Evolutionary conservation across 2,113 vertebrate species (phyloP).

Genomic region (Seriola rivoliana): DNA sequence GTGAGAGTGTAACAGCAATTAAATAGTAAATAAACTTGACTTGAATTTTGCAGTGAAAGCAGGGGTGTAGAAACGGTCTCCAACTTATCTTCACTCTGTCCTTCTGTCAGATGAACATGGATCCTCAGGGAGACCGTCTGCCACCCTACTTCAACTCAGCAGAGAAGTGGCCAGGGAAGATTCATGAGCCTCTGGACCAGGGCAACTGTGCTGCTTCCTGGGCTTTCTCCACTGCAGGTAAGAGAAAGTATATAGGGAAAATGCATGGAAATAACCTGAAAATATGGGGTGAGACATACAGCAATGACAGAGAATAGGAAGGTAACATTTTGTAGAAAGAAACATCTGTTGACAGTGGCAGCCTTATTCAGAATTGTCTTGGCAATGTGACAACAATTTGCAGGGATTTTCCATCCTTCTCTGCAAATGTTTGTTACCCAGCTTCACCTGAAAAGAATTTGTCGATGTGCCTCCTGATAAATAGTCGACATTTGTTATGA

Average conservation of each 20-base stretch:
- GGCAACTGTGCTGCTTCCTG: constrained; percentile 97
- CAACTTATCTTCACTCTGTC: neutral
- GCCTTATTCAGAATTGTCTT: too few relatives aligned
- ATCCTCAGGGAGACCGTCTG: constrained; percentile 83
- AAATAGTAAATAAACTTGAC: neutral
- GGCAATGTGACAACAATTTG: neutral
- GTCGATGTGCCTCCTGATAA: neutral
- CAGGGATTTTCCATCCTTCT: too few relatives aligned
- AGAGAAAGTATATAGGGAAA: neutral
- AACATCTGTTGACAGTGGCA: too few relatives aligned
- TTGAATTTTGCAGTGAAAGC: neutral
- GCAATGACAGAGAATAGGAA: too few relatives aligned
- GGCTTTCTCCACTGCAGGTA: constrained; percentile 98
- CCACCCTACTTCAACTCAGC: constrained; percentile 90
- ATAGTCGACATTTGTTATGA: neutral
- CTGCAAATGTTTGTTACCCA: neutral
- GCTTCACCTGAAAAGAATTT: neutral
- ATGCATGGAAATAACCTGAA: neutral
- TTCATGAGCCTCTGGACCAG: constrained; percentile 95
- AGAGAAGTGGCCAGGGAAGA: constrained; percentile 93
- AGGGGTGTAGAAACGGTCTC: neutral
- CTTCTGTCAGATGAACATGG: constrained; percentile 89
- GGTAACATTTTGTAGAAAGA: too few relatives aligned
- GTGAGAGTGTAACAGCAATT: neutral
- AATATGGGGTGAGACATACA: neutral